Conservation (phyloP, 2,113 vertebrate genomes). For the Pteropus alecto region DNA sequence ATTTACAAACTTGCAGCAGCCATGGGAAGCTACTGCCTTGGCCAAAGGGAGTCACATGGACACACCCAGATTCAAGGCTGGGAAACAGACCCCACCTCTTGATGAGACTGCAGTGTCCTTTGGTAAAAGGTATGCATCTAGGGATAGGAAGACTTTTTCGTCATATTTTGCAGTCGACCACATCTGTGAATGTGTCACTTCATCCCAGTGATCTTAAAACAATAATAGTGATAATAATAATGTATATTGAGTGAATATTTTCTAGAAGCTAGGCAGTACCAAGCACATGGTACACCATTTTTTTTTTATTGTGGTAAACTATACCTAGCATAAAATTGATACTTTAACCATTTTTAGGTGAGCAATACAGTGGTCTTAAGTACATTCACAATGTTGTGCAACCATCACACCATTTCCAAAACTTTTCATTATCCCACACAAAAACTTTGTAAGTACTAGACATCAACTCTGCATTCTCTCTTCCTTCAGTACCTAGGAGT, state of each 20-base stretch:
- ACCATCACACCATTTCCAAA: neutral
- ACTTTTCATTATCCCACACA: neutral
- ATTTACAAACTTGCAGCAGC: neutral
- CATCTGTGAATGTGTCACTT: neutral
- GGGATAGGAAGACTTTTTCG: neutral
- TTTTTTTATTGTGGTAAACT: neutral
- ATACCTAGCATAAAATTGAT: neutral
- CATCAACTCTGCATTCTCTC: too few relatives aligned
- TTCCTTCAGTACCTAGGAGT: neutral
- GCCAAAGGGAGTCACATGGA: neutral
- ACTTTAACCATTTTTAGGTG: neutral
- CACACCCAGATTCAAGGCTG: neutral
- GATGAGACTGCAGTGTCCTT: neutral
- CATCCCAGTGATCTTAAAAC: neutral
- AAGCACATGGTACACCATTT: neutral
- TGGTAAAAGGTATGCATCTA: accelerated
- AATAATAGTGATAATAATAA: neutral
- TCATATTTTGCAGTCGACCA: neutral
- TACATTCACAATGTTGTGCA: accelerated
- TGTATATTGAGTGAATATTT: neutral
- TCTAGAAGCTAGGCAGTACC: neutral
- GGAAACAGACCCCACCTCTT: neutral
- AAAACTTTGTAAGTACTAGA: neutral
- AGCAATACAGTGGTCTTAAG: neutral
- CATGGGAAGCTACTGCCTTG: neutral